phyloP scores from a whole-genome alignment of 2,888 invertebrate species.

The Zelleria hepariella region DNA sequence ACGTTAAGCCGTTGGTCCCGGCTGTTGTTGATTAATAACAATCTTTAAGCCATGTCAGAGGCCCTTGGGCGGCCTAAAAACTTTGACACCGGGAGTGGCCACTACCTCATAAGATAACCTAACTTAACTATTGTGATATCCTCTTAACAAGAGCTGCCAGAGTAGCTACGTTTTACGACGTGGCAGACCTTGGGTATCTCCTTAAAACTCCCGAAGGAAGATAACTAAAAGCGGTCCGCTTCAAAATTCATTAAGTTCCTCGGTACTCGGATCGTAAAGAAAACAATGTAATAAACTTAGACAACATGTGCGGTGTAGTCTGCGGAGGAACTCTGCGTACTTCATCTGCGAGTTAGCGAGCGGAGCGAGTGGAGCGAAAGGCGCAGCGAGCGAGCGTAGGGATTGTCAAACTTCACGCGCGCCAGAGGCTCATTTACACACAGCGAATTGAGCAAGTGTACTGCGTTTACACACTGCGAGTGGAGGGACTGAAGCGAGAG shows the following conservation, averaged over 20 bases:
- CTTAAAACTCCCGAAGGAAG: neutral
- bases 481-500: no score
- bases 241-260: neutral
- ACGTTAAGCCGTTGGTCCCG: no score
- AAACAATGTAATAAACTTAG: neutral
- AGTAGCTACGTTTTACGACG: neutral
- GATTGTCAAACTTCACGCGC: neutral
- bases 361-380: neutral
- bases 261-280: neutral
- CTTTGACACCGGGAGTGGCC: no score
- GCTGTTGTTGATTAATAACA: no score
- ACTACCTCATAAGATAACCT: no score
- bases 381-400: neutral
- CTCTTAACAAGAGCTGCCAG: no score
- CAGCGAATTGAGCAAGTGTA: no score
- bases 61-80: no score
- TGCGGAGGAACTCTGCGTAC: neutral
- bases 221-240: neutral
- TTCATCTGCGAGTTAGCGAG: neutral
- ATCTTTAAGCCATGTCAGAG: no score
- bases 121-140: no score
- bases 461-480: no score
- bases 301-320: neutral
- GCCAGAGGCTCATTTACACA: no score
- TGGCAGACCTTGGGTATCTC: neutral